A percentile compares a stretch with the other conserved stretches of the same genome.
Conservation (phyloP, 2,888 invertebrate species). For the Melanostoma scalare region DNA sequence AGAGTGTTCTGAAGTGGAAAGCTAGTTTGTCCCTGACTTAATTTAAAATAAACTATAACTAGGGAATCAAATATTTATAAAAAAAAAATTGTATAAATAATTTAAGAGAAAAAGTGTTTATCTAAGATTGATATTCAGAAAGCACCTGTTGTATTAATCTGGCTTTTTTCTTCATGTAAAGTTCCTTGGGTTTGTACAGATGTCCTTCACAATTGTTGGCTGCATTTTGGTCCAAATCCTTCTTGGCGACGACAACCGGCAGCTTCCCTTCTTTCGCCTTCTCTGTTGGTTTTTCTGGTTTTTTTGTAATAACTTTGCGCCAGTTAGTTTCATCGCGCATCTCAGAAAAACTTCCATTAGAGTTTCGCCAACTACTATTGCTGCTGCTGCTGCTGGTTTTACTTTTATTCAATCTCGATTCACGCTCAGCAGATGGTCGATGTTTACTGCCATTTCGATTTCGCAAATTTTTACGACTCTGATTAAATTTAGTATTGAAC, state of each 20-base stretch:
- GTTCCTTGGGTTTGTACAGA: conserved; percentile 54
- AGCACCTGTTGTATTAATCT: conserved; percentile 52
- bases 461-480: conserved; percentile 5
- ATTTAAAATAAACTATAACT: too few relatives aligned
- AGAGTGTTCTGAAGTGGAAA: too few relatives aligned
- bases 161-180: conserved; percentile 53
- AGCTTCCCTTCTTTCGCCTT: not conserved
- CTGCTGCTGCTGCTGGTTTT: not conserved
- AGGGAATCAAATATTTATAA: not conserved
- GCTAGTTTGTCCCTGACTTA: too few relatives aligned
- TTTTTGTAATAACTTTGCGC: conserved; percentile 13
- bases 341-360: not conserved
- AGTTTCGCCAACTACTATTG: conserved; percentile 25
- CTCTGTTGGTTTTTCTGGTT: not conserved
- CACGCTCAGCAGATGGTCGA: not conserved
- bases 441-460: not conserved
- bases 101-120: not conserved
- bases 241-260: not conserved
- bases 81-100: conserved; percentile 1
- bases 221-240: not conserved
- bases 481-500: not conserved
- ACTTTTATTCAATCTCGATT: conserved; percentile 1
- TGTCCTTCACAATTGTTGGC: conserved; percentile 26
- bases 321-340: conserved; percentile 34
- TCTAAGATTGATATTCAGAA: conserved; percentile 48